Conservation (phyloP, 1,140 invertebrate species). For the Nilaparvata lugens region DNA sequence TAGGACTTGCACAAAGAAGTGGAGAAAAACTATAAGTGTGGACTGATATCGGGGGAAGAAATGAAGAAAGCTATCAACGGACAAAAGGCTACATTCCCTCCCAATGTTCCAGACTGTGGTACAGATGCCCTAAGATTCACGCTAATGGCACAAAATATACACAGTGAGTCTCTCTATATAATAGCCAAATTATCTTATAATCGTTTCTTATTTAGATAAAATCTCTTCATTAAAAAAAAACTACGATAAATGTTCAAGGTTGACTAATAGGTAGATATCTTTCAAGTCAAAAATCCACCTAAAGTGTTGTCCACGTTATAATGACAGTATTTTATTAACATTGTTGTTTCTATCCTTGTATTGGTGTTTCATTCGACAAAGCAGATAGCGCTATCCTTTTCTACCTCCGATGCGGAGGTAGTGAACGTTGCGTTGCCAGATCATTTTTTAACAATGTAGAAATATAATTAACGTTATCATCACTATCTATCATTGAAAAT, state of each 20-base stretch:
- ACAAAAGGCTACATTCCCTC: conserved; percentile 74
- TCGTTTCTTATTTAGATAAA: not conserved
- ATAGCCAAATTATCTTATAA: too few species aligned
- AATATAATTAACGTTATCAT: not conserved
- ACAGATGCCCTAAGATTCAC: conserved; percentile 91
- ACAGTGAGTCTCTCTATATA: conserved; percentile 58
- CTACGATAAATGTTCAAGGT: not conserved
- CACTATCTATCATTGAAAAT: too few species aligned
- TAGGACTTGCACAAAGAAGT: conserved; percentile 52
- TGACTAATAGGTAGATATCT: not conserved
- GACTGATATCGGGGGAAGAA: conserved; percentile 66
- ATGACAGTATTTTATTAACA: too few species aligned
- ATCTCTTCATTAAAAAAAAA: not conserved
- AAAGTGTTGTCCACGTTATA: too few species aligned
- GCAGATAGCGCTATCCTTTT: too few species aligned
- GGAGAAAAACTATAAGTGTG: conserved; percentile 44
- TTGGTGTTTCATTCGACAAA: too few species aligned
- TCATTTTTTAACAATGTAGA: too few species aligned
- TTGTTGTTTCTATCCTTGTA: too few species aligned
- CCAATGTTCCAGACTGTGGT: conserved; percentile 91
- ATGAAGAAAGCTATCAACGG: conserved; percentile 53
- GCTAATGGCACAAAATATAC: conserved; percentile 79
- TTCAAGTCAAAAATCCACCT: not conserved
- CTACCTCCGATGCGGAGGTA: too few species aligned
- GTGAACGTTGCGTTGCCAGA: not conserved